These are phyloP conservation scores for Lepetodrilus schrolli DNA, from an alignment of 2,888 invertebrate species.

Conservation along the genomic window DNA sequence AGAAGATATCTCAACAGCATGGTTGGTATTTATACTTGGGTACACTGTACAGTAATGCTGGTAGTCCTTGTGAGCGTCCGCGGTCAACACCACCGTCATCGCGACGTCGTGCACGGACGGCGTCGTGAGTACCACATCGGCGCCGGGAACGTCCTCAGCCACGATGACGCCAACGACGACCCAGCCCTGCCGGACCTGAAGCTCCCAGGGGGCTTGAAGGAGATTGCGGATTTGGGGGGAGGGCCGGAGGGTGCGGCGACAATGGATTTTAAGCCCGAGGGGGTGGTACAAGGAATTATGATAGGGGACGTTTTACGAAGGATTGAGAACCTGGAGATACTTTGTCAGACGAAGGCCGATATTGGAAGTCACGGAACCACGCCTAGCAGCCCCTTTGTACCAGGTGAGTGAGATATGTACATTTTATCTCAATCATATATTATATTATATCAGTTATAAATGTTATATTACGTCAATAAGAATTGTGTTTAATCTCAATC, in stretches of 20 bases:
- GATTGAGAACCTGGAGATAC: slow-evolving; percentile 18
- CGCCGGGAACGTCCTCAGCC: too few relatives aligned
- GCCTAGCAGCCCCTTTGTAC: not conserved
- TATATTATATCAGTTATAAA: too few relatives aligned
- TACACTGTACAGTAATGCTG: too few relatives aligned
- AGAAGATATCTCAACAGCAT: too few relatives aligned
- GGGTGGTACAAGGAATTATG: slow-evolving; percentile 11
- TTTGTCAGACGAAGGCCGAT: not conserved
- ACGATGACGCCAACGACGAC: not conserved
- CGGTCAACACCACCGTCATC: too few relatives aligned
- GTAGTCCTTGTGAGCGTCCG: too few relatives aligned
- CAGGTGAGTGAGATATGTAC: not conserved
- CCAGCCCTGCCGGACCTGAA: not conserved
- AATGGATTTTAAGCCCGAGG: not conserved
- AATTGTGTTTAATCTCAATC: too few relatives aligned
- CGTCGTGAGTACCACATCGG: too few relatives aligned
- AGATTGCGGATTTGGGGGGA: not conserved
- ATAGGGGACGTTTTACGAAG: slow-evolving; percentile 9
- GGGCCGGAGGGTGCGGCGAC: not conserved
- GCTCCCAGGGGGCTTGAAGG: not conserved
- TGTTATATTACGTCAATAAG: too few relatives aligned
- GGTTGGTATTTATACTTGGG: too few relatives aligned
- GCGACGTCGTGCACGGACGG: too few relatives aligned
- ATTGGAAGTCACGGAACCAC: not conserved
- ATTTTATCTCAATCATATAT: too few relatives aligned